Evolutionary conservation across 2,797 vertebrate genomes (phyloP).

Genomic region (Apogon hyalosoma): DNA sequence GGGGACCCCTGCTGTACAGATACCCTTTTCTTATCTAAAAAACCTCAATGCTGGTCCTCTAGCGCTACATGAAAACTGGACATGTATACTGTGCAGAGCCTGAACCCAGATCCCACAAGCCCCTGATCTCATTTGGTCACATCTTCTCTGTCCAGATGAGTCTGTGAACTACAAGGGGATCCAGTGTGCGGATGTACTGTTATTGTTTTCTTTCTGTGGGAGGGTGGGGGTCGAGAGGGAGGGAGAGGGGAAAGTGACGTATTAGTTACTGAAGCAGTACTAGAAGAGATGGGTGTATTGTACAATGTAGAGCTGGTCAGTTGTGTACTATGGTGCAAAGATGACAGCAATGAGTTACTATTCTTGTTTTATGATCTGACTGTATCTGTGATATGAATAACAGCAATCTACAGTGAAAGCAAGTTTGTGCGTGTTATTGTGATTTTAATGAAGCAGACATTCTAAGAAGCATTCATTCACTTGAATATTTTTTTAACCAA

Average conservation of each 20-base stretch:
- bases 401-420: constrained; percentile 84
- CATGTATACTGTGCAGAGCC: constrained; percentile 74
- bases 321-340: constrained; percentile 84
- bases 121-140: constrained; percentile 60
- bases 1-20: constrained; percentile 79
- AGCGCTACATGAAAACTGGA: constrained; percentile 72
- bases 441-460: constrained; percentile 15
- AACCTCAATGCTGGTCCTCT: constrained; percentile 74
- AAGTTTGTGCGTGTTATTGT: constrained; percentile 69
- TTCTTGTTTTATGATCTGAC: constrained; percentile 88
- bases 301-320: constrained; percentile 87
- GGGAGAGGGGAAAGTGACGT: constrained; percentile 59
- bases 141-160: constrained; percentile 55
- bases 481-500: neutral
- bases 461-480: too few relatives aligned
- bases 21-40: constrained; percentile 73
- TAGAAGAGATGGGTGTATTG: constrained; percentile 83
- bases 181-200: constrained; percentile 79
- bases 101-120: constrained; percentile 65
- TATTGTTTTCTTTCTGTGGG: constrained; percentile 77
- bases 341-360: constrained; percentile 80
- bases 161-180: constrained; percentile 73
- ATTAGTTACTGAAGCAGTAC: constrained; percentile 84
- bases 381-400: constrained; percentile 89
- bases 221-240: constrained; percentile 40